phyloP scores from a whole-genome alignment of 2,797 vertebrate genomes.

The Esox masquinongy region DNA sequence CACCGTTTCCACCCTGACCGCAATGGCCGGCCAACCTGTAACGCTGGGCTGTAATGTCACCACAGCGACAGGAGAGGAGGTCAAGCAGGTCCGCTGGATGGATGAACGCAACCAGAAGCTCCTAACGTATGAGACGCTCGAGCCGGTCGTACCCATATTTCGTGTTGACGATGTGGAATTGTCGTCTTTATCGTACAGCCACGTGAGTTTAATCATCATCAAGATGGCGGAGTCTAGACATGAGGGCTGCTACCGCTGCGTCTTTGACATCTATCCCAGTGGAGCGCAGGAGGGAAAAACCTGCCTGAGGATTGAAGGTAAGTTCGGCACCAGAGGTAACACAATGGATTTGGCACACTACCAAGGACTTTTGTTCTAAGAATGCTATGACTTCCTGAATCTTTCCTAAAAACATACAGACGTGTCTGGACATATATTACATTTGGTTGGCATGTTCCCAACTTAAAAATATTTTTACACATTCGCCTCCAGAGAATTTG shows the following conservation, averaged over 20 bases:
- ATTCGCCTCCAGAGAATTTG: neutral
- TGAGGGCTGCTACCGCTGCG: conserved; percentile 74
- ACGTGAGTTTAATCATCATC: conserved; percentile 69
- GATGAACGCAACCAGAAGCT: conserved; percentile 39
- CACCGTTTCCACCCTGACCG: conserved; percentile 44
- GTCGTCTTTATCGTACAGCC: conserved; percentile 15
- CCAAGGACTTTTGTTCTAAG: neutral
- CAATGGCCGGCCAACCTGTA: conserved; percentile 51
- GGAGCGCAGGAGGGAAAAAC: conserved; percentile 61
- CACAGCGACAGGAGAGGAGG: neutral
- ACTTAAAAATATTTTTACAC: neutral
- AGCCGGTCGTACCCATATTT: conserved; percentile 6
- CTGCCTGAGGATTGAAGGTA: conserved; percentile 68
- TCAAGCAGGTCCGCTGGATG: conserved; percentile 74
- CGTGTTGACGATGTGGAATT: conserved; percentile 52
- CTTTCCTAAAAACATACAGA: no score
- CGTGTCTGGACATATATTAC: no score
- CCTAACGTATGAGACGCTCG: conserved; percentile 56
- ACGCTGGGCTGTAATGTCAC: conserved; percentile 69
- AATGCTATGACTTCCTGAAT: neutral
- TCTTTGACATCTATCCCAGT: conserved; percentile 70
- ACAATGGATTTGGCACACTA: neutral
- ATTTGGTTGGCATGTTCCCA: no score
- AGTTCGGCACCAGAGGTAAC: conserved; percentile 20
- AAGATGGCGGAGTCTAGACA: conserved; percentile 37